A percentile compares a stretch with the other conserved stretches of the same genome.
Conservation (phyloP, 2,797 vertebrate species). For the Liparis tanakae region DNA sequence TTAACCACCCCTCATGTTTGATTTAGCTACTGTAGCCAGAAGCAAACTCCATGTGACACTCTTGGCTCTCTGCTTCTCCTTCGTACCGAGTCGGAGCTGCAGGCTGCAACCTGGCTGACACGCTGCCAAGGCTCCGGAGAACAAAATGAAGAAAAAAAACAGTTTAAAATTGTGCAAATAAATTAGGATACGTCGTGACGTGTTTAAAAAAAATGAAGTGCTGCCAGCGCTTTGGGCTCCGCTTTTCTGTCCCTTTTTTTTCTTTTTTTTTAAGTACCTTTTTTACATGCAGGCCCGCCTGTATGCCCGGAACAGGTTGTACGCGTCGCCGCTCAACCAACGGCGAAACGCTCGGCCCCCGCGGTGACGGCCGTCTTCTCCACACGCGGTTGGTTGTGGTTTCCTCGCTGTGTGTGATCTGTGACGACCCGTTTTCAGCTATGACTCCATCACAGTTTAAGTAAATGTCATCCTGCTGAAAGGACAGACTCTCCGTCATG, state of each 20-base stretch:
- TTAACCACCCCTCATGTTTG: neutral
- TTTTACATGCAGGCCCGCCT: neutral
- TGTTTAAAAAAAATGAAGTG: neutral
- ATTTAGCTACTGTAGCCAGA: neutral
- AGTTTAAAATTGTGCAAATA: neutral
- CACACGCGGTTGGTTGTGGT: constrained; percentile 6
- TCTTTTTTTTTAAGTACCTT: too few species aligned
- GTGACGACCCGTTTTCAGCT: constrained; percentile 18
- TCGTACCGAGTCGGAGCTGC: neutral
- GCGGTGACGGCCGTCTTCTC: neutral
- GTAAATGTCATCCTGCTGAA: neutral
- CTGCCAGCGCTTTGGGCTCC: neutral
- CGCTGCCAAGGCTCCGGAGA: neutral
- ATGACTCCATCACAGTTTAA: constrained; percentile 29
- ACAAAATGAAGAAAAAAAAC: neutral
- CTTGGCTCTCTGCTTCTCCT: neutral
- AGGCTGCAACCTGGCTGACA: neutral
- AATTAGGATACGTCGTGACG: neutral
- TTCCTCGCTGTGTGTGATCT: neutral
- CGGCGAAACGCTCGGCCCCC: constrained; percentile 3
- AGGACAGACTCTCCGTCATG: neutral
- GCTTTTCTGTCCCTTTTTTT: neutral
- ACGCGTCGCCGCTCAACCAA: neutral
- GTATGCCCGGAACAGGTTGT: neutral
- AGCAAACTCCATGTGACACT: neutral